phyloP scores from a whole-genome alignment of 2,797 vertebrate genomes.

The Chaetodon trifasciatus region DNA sequence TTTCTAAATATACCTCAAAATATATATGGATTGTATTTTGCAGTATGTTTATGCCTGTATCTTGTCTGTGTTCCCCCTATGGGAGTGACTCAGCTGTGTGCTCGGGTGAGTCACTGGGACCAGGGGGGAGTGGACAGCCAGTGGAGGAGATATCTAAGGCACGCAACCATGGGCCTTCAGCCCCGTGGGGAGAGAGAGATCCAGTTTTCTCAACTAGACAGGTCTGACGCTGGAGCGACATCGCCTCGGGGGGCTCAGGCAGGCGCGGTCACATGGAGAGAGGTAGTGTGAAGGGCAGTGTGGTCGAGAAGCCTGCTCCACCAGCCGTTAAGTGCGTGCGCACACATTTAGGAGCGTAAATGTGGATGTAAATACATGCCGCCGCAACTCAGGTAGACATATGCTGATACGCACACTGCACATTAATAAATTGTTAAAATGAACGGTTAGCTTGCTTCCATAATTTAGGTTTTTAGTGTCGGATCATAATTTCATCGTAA shows the following conservation, averaged over 20 bases:
- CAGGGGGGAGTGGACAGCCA: conserved; percentile 34
- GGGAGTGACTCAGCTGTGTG: conserved; percentile 62
- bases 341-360: conserved; percentile 10
- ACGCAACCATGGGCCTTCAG: conserved; percentile 54
- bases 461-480: neutral
- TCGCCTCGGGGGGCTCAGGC: conserved; percentile 45
- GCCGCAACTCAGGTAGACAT: neutral
- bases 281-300: conserved; percentile 57
- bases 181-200: conserved; percentile 44
- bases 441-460: neutral
- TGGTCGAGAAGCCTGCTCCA: conserved; percentile 37
- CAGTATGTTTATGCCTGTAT: neutral
- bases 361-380: neutral
- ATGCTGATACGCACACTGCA: neutral
- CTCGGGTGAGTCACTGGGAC: conserved; percentile 61
- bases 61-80: conserved; percentile 18
- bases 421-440: neutral
- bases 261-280: conserved; percentile 37
- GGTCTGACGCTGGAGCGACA: conserved; percentile 54
- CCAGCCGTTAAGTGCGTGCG: neutral
- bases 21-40: neutral
- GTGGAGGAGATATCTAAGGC: conserved; percentile 48
- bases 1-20: neutral
- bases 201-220: conserved; percentile 63
- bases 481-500: neutral